Percentiles rank a stretch among this genome's conserved stretches.
These are phyloP conservation scores for Lacerta viridis DNA, from an alignment of 2,797 vertebrate genomes.

Conservation along the genomic window DNA sequence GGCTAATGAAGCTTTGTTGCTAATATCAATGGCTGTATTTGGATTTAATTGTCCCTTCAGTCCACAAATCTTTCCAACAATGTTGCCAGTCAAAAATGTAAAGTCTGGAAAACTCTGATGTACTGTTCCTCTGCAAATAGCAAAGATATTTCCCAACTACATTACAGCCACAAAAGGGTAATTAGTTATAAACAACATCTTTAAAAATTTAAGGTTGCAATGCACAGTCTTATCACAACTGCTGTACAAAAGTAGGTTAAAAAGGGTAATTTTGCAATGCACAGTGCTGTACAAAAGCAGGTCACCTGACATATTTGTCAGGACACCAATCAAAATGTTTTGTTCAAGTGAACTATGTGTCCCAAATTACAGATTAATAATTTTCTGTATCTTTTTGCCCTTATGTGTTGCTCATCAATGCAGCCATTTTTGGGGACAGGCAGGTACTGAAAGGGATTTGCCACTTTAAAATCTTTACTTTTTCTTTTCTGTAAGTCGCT, in stretches of 20 bases:
- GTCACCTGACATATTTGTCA: too few species aligned
- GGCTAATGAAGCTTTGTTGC: slow-evolving; percentile 91
- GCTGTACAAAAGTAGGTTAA: too few species aligned
- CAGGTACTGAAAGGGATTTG: background rate
- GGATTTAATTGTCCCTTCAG: slow-evolving; percentile 94
- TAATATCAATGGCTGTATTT: slow-evolving; percentile 88
- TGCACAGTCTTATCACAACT: background rate
- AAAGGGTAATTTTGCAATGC: too few species aligned
- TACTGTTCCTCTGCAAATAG: slow-evolving; percentile 88
- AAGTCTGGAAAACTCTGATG: slow-evolving; percentile 98
- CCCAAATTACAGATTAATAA: background rate
- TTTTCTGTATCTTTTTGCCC: background rate
- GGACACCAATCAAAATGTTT: too few species aligned
- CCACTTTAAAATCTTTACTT: background rate
- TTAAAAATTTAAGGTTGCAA: too few species aligned
- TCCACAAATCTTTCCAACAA: slow-evolving; percentile 88
- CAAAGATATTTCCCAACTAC: slow-evolving; percentile 4
- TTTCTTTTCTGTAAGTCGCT: background rate
- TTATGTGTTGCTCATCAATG: background rate
- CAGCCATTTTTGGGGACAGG: background rate
- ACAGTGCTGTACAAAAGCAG: too few species aligned
- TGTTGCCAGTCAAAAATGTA: slow-evolving; percentile 89
- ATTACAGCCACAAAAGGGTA: background rate
- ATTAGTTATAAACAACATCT: background rate
- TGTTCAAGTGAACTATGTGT: too few species aligned